Conservation (phyloP, 2,888 invertebrate species). For the Oxytorus armatus region DNA sequence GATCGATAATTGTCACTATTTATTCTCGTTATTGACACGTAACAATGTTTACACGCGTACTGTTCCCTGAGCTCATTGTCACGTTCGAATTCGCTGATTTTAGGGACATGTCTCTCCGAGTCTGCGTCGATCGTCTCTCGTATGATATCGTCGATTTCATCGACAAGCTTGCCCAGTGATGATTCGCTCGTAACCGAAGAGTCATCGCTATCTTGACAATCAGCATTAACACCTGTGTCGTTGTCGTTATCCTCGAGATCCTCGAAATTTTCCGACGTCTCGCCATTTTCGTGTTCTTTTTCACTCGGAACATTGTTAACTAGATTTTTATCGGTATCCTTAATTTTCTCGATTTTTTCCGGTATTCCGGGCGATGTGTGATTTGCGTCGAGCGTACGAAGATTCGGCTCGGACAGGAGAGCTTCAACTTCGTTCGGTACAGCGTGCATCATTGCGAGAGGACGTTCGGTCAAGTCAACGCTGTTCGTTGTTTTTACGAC, state of each 20-base stretch:
- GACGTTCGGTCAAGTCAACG: neutral
- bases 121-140: neutral
- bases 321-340: neutral
- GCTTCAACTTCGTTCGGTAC: neutral
- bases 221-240: neutral
- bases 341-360: neutral
- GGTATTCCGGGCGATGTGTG: neutral
- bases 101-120: neutral
- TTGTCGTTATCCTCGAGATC: neutral
- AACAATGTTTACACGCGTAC: slow-evolving; percentile 52
- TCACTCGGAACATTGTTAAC: neutral
- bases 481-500: neutral
- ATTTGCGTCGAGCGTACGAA: neutral
- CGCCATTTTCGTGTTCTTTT: neutral
- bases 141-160: neutral
- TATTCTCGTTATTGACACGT: slow-evolving; percentile 33
- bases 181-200: neutral
- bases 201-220: neutral
- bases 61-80: slow-evolving; percentile 15
- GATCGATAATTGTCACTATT: no score
- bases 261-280: neutral
- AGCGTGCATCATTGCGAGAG: neutral
- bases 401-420: neutral
- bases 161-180: neutral
- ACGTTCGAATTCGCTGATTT: neutral